Evolutionary conservation across 2,797 vertebrate genomes (phyloP).

Genomic region (Coranthus polyacanthus): DNA sequence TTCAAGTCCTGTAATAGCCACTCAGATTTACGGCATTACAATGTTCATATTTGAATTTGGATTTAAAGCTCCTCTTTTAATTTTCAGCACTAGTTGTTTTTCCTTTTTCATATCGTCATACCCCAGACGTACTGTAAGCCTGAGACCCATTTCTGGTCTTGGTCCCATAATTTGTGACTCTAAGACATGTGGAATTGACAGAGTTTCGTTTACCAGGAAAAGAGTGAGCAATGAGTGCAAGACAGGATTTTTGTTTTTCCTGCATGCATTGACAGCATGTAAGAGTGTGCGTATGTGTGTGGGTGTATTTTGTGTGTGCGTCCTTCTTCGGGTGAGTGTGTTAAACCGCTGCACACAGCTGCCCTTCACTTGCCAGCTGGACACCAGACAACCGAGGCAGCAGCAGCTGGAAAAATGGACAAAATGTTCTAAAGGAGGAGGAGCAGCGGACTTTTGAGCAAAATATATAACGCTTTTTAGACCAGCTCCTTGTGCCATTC

Average conservation of each 20-base stretch:
- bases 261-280: slow-evolving; percentile 48
- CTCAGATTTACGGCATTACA: too few species aligned
- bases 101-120: slow-evolving; percentile 1
- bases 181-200: slow-evolving; percentile 14
- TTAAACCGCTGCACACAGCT: slow-evolving; percentile 75
- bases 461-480: slow-evolving; percentile 45
- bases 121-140: slow-evolving; percentile 9
- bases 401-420: slow-evolving; percentile 81
- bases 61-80: background rate
- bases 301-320: slow-evolving; percentile 1
- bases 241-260: slow-evolving; percentile 29
- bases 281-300: slow-evolving; percentile 36
- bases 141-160: slow-evolving; percentile 20
- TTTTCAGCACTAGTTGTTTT: slow-evolving; percentile 11
- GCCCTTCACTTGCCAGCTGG: slow-evolving; percentile 77
- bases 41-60: too few species aligned
- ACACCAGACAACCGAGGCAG: slow-evolving; percentile 75
- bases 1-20: background rate
- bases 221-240: slow-evolving; percentile 29
- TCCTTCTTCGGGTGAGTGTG: slow-evolving; percentile 49
- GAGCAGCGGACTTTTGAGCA: slow-evolving; percentile 43
- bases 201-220: slow-evolving; percentile 47
- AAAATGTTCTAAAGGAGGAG: slow-evolving; percentile 74
- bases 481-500: slow-evolving; percentile 24
- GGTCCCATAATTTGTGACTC: slow-evolving; percentile 28